Conservation (phyloP, 2,888 invertebrate genomes). For the Andrena bicolor region DNA sequence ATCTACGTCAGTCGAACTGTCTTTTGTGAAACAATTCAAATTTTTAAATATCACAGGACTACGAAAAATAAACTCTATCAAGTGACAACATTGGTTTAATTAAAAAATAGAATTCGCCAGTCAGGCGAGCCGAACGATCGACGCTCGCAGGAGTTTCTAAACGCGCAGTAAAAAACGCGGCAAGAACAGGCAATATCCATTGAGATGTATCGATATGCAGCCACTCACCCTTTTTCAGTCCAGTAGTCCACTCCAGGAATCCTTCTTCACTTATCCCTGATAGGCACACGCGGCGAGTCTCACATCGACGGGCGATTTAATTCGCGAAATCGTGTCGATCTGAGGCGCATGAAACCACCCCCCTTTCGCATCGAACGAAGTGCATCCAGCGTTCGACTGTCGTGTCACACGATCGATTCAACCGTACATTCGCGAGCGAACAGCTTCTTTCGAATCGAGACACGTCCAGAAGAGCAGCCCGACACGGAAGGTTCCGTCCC, state of each 20-base stretch:
- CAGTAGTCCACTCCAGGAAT: slow-evolving; percentile 10
- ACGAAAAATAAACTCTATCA: background rate
- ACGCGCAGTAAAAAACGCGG: slow-evolving; percentile 8
- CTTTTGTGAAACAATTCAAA: slow-evolving; percentile 3
- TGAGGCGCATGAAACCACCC: slow-evolving; percentile 19
- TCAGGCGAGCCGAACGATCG: no score
- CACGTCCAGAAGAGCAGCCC: slow-evolving; percentile 6
- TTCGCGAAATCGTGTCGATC: slow-evolving; percentile 42
- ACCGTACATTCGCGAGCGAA: slow-evolving; percentile 47
- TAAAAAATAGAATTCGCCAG: background rate
- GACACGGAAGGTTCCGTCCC: background rate
- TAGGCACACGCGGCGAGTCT: slow-evolving; percentile 50
- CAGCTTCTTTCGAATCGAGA: slow-evolving; percentile 29
- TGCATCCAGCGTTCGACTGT: slow-evolving; percentile 20
- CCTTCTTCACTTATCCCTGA: slow-evolving; percentile 56
- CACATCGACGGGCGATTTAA: slow-evolving; percentile 57
- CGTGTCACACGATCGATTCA: slow-evolving; percentile 59
- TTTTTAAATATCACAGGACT: background rate
- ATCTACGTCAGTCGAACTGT: background rate
- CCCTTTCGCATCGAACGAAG: slow-evolving; percentile 40
- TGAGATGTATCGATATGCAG: slow-evolving; percentile 6
- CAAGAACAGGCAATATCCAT: background rate
- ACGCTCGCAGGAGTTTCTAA: background rate
- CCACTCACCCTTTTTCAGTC: slow-evolving; percentile 30
- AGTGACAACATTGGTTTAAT: background rate